Conservation (phyloP, 2,888 invertebrate genomes). For the Nebria brevicollis region DNA sequence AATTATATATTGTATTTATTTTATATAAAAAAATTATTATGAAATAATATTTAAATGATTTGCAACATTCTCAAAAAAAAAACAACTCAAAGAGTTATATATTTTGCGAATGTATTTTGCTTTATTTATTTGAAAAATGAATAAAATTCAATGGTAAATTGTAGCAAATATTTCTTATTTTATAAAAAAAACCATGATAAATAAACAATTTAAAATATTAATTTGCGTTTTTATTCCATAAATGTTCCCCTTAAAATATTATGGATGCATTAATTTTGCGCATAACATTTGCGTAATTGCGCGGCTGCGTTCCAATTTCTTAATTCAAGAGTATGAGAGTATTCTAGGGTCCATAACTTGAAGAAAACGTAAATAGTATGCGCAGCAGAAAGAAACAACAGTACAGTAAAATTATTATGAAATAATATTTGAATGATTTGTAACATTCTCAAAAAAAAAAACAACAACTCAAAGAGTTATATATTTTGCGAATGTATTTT, state of each 20-base stretch:
- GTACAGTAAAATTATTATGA: not conserved
- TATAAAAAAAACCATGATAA: not conserved
- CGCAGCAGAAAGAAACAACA: no score
- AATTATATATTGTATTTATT: slow-evolving; percentile 35
- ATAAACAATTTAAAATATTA: not conserved
- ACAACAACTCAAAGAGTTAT: not conserved
- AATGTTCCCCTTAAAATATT: no score
- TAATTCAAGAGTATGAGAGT: no score
- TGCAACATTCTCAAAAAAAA: not conserved
- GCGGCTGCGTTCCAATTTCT: no score
- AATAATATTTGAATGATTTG: not conserved
- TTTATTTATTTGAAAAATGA: slow-evolving; percentile 4
- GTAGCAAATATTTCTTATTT: slow-evolving; percentile 4
- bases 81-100: not conserved
- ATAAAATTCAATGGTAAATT: slow-evolving; percentile 5
- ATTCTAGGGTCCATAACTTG: no score
- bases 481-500: not conserved
- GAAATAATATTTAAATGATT: not conserved
- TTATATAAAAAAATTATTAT: slow-evolving; percentile 15
- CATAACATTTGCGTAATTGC: no score
- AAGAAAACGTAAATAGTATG: no score
- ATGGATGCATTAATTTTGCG: no score
- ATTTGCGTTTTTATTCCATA: not conserved
- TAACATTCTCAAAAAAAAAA: not conserved
- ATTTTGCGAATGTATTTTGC: not conserved